Percentiles rank a stretch among this genome's conserved stretches.
Evolutionary conservation across 2,888 invertebrate genomes (phyloP).

Genomic region (Linyphia triangularis): DNA sequence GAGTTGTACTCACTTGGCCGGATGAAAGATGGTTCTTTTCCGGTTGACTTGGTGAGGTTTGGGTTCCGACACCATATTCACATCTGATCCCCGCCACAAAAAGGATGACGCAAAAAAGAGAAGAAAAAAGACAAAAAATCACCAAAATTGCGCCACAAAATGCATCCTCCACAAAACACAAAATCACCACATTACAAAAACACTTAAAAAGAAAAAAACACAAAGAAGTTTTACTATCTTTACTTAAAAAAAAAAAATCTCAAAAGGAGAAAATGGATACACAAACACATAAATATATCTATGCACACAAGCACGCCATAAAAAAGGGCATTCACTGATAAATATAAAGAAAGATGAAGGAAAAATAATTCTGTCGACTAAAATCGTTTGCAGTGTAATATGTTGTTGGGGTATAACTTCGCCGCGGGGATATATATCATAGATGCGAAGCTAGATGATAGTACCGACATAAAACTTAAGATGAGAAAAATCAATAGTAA

Average conservation of each 20-base stretch:
- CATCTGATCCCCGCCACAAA: constrained; percentile 82
- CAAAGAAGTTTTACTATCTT: not conserved
- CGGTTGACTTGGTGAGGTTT: constrained; percentile 84
- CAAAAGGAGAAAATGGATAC: not conserved
- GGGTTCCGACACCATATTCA: constrained; percentile 88
- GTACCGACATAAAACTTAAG: not conserved
- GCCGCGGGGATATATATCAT: constrained; percentile 10
- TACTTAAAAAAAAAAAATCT: not conserved
- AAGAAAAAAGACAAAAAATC: constrained; percentile 67
- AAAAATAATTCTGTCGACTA: not conserved
- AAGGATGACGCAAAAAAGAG: constrained; percentile 53
- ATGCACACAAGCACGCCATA: not conserved
- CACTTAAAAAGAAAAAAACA: not conserved
- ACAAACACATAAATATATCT: not conserved
- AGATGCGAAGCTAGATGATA: not conserved
- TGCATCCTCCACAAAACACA: not conserved
- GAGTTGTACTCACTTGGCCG: constrained; percentile 61
- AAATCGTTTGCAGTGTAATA: constrained; percentile 18
- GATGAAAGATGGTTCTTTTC: constrained; percentile 68
- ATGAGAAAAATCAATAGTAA: not conserved
- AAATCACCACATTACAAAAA: constrained; percentile 15
- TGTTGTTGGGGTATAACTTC: not conserved
- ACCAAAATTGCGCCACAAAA: constrained; percentile 51
- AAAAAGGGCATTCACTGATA: not conserved
- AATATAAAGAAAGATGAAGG: not conserved